Evolutionary conservation across 2,888 invertebrate genomes (phyloP), one percentile per base, ranked within the genome.

Genomic region (Callimorpha dominula): DNA sequence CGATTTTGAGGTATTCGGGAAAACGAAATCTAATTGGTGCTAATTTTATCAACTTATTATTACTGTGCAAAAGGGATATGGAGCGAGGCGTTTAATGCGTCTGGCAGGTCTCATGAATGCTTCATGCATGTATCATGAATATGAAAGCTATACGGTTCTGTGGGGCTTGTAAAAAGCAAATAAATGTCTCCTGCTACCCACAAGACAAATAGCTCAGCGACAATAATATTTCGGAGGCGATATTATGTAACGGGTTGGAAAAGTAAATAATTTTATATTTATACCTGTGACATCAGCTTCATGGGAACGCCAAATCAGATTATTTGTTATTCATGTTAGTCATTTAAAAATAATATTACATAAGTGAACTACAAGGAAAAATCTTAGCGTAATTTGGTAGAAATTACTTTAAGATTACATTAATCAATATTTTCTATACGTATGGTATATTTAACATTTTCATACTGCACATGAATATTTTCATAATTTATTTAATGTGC

Each of bases 271-370:
- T 40, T 54, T 65, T 72, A 68, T 73, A 66, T 69, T 71, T 75
- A 75, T 75, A 75, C 74, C 74, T 75, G 74, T 50, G 74, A 71
- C 74, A 75, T 75, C 74, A 75, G 74, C 74, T 75, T 75, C 74
- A 75, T 70, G 68, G 74, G 68, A 69, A 75, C 62, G 57, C 54
- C 69, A 75, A 75, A 75, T 71, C 65, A 75, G 54, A 74, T 68
- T 70, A 70, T 74, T 70, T 70, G 69, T 70, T 75, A 70, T 72
- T 71, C 49, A 72, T 54, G 49, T 68, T 42, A 66, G 49, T 68
- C 9, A 57, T 46, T 6, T 49, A 65, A 20, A 66, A 20, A n/a
- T 50, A 46, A 60, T 15, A 46, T 43, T 43, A 46, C 42, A 15
- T 57, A 31, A 43, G 62, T 20, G 63, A 64, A 46, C 68, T 43